Evolutionary conservation across 2,797 vertebrate genomes (phyloP).

Genomic region (Neostethus bicornis): DNA sequence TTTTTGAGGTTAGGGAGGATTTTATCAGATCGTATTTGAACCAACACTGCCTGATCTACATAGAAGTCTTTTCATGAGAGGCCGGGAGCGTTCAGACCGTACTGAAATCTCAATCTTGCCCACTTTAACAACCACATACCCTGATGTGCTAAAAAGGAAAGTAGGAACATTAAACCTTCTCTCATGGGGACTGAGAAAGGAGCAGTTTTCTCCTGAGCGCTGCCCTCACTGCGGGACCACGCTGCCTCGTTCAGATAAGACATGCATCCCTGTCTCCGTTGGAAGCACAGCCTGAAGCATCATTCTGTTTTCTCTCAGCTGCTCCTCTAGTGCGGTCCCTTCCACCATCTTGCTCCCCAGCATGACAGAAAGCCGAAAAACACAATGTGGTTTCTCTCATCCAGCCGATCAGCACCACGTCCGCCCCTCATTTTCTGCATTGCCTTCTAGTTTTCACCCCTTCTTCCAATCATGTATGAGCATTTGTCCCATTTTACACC

Average conservation of each 20-base stretch:
- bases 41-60: no score
- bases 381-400: slow-evolving; percentile 45
- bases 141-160: background rate
- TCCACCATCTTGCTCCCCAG: slow-evolving; percentile 72
- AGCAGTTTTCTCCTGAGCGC: slow-evolving; percentile 33
- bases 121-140: no score
- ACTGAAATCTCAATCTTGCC: slow-evolving; percentile 8
- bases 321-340: slow-evolving; percentile 42
- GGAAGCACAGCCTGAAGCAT: slow-evolving; percentile 59
- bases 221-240: slow-evolving; percentile 42
- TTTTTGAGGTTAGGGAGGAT: no score
- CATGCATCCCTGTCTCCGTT: slow-evolving; percentile 25
- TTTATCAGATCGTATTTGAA: no score
- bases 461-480: slow-evolving; percentile 26
- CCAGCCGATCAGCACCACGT: slow-evolving; percentile 22
- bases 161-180: slow-evolving; percentile 14
- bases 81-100: background rate
- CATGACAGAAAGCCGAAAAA: slow-evolving; percentile 49
- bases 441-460: slow-evolving; percentile 33
- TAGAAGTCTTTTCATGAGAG: no score
- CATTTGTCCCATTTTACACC: slow-evolving; percentile 18
- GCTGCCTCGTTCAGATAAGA: slow-evolving; percentile 65
- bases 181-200: slow-evolving; percentile 34
- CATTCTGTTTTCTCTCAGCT: slow-evolving; percentile 50
- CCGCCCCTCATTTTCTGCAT: slow-evolving; percentile 28